Conservation (phyloP, 2,888 invertebrate species). For the Clunio marinus region DNA sequence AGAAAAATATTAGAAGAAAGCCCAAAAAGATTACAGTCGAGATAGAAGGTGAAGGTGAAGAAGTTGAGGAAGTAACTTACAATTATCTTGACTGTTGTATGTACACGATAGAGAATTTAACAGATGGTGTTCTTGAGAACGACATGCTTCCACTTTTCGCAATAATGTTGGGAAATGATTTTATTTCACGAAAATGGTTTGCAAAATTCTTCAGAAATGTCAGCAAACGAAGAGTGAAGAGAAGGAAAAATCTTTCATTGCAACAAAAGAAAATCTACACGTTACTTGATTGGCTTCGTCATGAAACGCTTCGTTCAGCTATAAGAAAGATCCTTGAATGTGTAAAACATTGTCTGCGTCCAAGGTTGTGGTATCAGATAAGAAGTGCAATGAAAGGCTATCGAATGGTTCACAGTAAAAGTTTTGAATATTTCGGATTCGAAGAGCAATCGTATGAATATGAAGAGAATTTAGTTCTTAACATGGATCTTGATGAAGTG, state of each 20-base stretch:
- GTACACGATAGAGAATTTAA: conserved; percentile 67
- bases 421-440: conserved; percentile 58
- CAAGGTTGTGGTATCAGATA: conserved; percentile 56
- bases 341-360: conserved; percentile 56
- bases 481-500: conserved; percentile 56
- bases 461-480: conserved; percentile 52
- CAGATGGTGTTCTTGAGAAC: conserved; percentile 60
- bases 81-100: conserved; percentile 60
- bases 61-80: conserved; percentile 26
- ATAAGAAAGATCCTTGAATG: conserved; percentile 62
- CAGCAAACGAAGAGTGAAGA: conserved; percentile 50
- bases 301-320: conserved; percentile 66
- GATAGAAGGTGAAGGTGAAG: conserved; percentile 1
- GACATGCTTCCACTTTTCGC: conserved; percentile 73
- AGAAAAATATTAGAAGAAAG: conserved; percentile 42
- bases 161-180: conserved; percentile 85
- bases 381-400: conserved; percentile 63
- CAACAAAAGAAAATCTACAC: conserved; percentile 67
- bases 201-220: conserved; percentile 65
- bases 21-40: conserved; percentile 40
- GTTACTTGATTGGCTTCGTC: conserved; percentile 70
- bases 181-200: conserved; percentile 65
- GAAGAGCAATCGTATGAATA: conserved; percentile 41
- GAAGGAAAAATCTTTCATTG: conserved; percentile 52
- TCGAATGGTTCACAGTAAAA: conserved; percentile 55